Evolutionary conservation across 2,888 invertebrate species (phyloP).

Genomic region (Entomobrya multifasciata): DNA sequence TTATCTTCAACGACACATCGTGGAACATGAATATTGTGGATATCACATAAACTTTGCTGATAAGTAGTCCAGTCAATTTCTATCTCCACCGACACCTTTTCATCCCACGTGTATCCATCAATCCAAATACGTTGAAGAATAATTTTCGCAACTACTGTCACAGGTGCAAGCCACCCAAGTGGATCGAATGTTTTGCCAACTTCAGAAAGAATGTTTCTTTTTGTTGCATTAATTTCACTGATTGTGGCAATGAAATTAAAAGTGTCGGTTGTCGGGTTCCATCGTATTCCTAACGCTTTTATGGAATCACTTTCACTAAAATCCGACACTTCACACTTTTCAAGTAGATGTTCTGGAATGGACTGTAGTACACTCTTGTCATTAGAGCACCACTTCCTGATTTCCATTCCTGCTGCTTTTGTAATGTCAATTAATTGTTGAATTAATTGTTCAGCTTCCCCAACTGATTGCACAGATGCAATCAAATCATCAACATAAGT

Average conservation of each 20-base stretch:
- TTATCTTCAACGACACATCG: background rate
- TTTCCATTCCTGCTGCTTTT: slow-evolving; percentile 19
- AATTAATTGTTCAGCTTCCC: slow-evolving; percentile 10
- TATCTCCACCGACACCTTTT: background rate
- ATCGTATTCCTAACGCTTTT: slow-evolving; percentile 62
- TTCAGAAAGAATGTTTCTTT: slow-evolving; percentile 40
- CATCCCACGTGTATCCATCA: slow-evolving; percentile 47
- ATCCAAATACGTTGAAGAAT: slow-evolving; percentile 65
- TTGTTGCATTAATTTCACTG: background rate
- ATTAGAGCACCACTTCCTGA: slow-evolving; percentile 64
- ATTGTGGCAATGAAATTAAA: slow-evolving; percentile 24
- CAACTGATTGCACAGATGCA: slow-evolving; percentile 1
- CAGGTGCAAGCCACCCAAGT: slow-evolving; percentile 55
- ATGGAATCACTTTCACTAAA: slow-evolving; percentile 43
- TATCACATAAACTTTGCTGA: background rate
- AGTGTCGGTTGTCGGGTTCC: slow-evolving; percentile 53
- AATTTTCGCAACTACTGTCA: slow-evolving; percentile 51
- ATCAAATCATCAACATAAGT: slow-evolving; percentile 80
- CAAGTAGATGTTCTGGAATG: slow-evolving; percentile 50
- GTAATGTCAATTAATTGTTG: background rate
- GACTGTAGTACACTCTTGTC: slow-evolving; percentile 12
- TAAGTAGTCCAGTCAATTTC: slow-evolving; percentile 24
- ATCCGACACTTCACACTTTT: background rate
- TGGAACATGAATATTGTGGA: background rate
- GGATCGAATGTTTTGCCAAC: slow-evolving; percentile 58